These are phyloP conservation scores for Lycaena phlaeas DNA, from an alignment of 2,888 invertebrate species.

Conservation along the genomic window DNA sequence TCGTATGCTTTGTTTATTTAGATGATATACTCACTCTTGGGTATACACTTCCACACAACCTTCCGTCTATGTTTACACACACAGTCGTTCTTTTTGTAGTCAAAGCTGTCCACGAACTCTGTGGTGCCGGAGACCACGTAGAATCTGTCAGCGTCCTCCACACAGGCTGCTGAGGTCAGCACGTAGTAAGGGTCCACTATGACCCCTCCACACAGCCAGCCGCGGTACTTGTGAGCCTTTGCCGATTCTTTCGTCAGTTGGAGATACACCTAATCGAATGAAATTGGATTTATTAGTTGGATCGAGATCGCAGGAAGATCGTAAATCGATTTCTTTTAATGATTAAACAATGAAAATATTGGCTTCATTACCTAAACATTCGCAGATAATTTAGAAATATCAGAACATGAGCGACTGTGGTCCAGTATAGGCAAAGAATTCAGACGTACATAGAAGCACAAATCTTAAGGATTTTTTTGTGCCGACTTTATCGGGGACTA, in stretches of 20 bases:
- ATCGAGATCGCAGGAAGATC: too few species aligned
- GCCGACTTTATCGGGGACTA: too few species aligned
- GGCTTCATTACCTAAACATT: too few species aligned
- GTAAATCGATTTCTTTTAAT: too few species aligned
- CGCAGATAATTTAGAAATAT: too few species aligned
- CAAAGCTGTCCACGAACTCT: conserved; percentile 53
- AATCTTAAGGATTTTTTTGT: too few species aligned
- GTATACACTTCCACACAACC: conserved; percentile 64
- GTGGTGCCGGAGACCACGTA: conserved; percentile 59
- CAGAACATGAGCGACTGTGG: too few species aligned
- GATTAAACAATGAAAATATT: too few species aligned
- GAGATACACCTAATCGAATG: conserved; percentile 46
- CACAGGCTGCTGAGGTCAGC: conserved; percentile 60
- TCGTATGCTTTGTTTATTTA: too few species aligned
- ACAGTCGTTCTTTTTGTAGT: conserved; percentile 49
- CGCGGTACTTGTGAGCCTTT: conserved; percentile 57
- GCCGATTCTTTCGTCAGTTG: conserved; percentile 60
- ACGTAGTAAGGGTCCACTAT: conserved; percentile 50
- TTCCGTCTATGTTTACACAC: conserved; percentile 51
- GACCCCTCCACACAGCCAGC: conserved; percentile 62
- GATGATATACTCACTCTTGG: conserved; percentile 61
- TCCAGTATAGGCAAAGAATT: too few species aligned
- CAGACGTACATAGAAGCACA: too few species aligned
- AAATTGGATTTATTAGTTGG: background rate
- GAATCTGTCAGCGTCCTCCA: conserved; percentile 61